phyloP scores from a whole-genome alignment of 2,797 vertebrate species.

The Myotis pilosus region DNA sequence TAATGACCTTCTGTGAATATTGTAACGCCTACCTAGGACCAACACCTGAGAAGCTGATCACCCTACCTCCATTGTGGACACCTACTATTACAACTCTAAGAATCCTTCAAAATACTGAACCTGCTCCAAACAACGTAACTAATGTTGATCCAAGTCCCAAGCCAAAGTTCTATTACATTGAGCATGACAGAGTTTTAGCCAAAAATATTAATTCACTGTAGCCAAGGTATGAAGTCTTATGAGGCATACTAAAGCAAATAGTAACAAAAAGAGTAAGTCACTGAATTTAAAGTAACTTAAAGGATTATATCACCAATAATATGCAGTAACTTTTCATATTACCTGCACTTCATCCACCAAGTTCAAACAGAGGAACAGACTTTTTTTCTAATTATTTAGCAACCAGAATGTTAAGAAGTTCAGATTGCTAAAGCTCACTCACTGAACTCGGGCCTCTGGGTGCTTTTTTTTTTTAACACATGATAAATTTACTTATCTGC shows the following conservation, averaged over 20 bases:
- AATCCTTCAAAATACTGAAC: not conserved
- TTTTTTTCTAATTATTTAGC: not conserved
- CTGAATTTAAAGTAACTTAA: not conserved
- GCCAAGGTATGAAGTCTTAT: not conserved
- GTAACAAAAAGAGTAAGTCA: not conserved
- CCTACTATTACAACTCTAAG: not conserved
- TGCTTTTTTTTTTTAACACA: not conserved
- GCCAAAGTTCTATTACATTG: not conserved
- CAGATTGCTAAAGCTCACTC: not conserved
- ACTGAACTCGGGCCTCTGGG: not conserved
- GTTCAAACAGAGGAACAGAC: not conserved
- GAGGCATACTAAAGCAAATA: constrained; percentile 27
- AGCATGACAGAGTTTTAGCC: not conserved
- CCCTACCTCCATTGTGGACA: not conserved
- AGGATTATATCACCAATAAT: not conserved
- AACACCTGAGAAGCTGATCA: not conserved
- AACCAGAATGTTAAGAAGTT: constrained; percentile 3
- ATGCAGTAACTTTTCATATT: not conserved
- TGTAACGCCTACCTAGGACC: not conserved
- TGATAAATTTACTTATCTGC: not conserved
- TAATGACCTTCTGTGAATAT: not conserved
- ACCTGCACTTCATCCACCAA: not conserved
- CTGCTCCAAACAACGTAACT: not conserved
- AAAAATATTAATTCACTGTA: constrained; percentile 23
- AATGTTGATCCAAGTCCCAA: not conserved